These are phyloP conservation scores for Lepilemur septentrionalis DNA, from an alignment of 2,797 vertebrate species.

Conservation along the genomic window DNA sequence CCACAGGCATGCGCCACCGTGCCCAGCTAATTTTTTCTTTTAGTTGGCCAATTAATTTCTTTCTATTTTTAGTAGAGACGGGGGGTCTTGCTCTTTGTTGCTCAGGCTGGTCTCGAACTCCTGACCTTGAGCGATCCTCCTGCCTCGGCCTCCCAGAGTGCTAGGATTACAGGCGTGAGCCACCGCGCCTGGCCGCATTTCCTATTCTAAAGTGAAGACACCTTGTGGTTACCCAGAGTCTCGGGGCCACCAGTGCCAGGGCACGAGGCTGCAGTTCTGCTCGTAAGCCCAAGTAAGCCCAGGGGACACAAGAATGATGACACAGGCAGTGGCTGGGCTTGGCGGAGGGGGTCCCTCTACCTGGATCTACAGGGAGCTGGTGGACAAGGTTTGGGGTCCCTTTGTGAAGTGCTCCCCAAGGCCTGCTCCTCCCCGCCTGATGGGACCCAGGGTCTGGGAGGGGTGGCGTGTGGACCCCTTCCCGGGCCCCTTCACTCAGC, in stretches of 20 bases:
- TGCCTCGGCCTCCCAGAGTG: too few relatives aligned
- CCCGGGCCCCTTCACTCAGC: neutral
- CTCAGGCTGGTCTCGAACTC: too few relatives aligned
- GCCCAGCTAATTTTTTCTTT: too few relatives aligned
- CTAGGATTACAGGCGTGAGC: too few relatives aligned
- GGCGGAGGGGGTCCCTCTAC: neutral
- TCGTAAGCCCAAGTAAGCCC: neutral
- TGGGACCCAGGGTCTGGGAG: neutral
- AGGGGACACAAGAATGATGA: neutral
- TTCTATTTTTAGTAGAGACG: too few relatives aligned
- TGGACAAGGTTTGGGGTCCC: neutral
- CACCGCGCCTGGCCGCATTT: neutral
- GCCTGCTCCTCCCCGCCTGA: neutral
- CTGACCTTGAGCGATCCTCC: too few relatives aligned
- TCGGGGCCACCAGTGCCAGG: neutral
- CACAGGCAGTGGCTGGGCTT: neutral
- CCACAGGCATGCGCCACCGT: too few relatives aligned
- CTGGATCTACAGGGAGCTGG: neutral
- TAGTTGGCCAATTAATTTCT: too few relatives aligned
- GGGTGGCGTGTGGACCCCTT: rapidly evolving
- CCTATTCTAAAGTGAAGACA: neutral
- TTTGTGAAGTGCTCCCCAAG: neutral
- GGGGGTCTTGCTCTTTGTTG: too few relatives aligned
- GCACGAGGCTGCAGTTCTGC: neutral
- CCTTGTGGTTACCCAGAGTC: neutral